Percentiles rank a stretch among this genome's conserved stretches.
Conservation (phyloP, 2,113 vertebrate species). For the Lethenteron camtschaticum region DNA sequence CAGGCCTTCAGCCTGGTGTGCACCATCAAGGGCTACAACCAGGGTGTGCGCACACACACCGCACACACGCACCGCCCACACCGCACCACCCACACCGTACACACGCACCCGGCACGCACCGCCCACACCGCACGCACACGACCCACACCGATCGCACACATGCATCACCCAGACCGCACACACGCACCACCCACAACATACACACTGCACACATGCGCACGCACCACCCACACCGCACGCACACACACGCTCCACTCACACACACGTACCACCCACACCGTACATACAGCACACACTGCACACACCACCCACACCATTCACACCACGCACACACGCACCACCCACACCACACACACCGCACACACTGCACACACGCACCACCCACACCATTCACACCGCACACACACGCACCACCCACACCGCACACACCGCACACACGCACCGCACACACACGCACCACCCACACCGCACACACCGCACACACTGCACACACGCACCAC, state of each 20-base stretch:
- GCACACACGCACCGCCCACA: conserved; percentile 1
- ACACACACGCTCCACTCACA: neutral
- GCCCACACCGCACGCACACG: neutral
- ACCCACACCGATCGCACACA: neutral
- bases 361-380: neutral
- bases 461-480: neutral
- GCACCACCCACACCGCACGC: neutral
- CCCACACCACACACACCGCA: neutral
- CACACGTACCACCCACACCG: neutral
- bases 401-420: neutral
- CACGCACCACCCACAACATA: neutral
- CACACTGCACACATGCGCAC: neutral
- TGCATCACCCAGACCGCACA: neutral
- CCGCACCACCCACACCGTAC: neutral
- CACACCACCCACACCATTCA: neutral
- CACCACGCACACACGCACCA: neutral
- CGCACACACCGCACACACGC: neutral
- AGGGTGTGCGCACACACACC: conserved; percentile 19
- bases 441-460: neutral
- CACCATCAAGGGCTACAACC: conserved; percentile 47
- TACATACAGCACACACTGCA: neutral
- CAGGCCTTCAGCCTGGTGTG: conserved; percentile 36
- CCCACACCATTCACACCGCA: neutral
- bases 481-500: neutral
- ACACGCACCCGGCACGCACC: neutral